Percentiles rank a stretch among this genome's conserved stretches.
These are phyloP conservation scores for Hylomyscus alleni DNA, from an alignment of 2,797 vertebrate genomes.

Conservation along the genomic window DNA sequence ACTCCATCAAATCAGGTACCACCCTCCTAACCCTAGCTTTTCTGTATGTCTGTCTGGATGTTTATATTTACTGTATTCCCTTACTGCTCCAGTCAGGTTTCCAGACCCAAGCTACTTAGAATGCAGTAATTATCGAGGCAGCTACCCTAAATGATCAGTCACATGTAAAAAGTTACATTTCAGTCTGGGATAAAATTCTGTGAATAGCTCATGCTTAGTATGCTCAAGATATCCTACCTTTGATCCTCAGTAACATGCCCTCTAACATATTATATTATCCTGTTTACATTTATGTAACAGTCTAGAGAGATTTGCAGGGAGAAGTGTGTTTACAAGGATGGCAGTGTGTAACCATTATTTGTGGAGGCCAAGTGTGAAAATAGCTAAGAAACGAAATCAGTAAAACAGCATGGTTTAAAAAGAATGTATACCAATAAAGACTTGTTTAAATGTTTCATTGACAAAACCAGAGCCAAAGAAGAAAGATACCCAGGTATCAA, in stretches of 20 bases:
- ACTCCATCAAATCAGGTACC: background rate
- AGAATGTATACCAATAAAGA: background rate
- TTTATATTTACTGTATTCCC: background rate
- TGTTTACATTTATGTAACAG: background rate
- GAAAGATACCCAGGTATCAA: background rate
- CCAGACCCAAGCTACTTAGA: background rate
- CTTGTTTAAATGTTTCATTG: background rate
- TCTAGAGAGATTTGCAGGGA: background rate
- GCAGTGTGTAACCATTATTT: background rate
- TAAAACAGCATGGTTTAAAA: background rate
- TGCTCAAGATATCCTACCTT: background rate
- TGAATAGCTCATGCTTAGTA: background rate
- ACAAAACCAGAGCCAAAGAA: background rate
- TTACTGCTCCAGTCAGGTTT: background rate
- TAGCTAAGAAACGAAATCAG: background rate
- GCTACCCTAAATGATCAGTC: background rate
- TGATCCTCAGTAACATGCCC: background rate
- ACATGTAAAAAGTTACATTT: background rate
- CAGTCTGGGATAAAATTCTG: background rate
- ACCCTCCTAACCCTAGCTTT: background rate
- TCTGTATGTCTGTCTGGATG: background rate
- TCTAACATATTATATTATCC: accelerated
- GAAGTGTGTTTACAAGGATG: background rate
- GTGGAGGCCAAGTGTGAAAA: background rate
- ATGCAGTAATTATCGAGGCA: background rate